Evolutionary conservation across 2,888 invertebrate species (phyloP).

Genomic region (Drosophila paranaensis): DNA sequence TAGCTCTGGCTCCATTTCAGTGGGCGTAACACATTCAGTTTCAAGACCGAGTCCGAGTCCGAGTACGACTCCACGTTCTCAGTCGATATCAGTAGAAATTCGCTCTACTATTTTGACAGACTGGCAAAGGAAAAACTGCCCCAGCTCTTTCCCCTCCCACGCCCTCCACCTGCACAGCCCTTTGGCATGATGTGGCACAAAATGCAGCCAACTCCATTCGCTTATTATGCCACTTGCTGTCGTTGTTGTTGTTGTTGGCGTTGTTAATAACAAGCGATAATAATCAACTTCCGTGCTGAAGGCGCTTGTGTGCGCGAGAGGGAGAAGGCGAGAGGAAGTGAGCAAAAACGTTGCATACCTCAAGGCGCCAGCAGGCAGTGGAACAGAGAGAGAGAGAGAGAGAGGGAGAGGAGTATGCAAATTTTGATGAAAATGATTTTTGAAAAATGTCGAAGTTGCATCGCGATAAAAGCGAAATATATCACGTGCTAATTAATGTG

Average conservation of each 20-base stretch:
- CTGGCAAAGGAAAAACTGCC: conserved; percentile 30
- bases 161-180: no score
- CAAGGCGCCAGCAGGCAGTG: conserved; percentile 53
- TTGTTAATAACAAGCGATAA: conserved; percentile 82
- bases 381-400: neutral
- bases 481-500: conserved; percentile 79
- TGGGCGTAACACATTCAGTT: neutral
- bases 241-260: conserved; percentile 41
- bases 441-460: conserved; percentile 67
- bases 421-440: conserved; percentile 55
- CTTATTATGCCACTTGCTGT: conserved; percentile 48
- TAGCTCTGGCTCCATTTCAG: conserved; percentile 7
- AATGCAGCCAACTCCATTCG: conserved; percentile 37
- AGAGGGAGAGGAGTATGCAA: conserved; percentile 52
- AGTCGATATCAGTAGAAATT: conserved; percentile 30
- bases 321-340: conserved; percentile 15
- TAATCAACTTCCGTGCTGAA: conserved; percentile 80
- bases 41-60: conserved; percentile 16
- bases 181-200: conserved; percentile 39
- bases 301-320: conserved; percentile 43
- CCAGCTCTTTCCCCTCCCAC: neutral
- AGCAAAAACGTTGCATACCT: conserved; percentile 63
- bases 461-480: conserved; percentile 66
- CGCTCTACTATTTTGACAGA: conserved; percentile 57
- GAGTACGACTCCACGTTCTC: conserved; percentile 19